These are phyloP conservation scores for Nephila pilipes DNA, from an alignment of 1,140 invertebrate species.

Conservation along the genomic window DNA sequence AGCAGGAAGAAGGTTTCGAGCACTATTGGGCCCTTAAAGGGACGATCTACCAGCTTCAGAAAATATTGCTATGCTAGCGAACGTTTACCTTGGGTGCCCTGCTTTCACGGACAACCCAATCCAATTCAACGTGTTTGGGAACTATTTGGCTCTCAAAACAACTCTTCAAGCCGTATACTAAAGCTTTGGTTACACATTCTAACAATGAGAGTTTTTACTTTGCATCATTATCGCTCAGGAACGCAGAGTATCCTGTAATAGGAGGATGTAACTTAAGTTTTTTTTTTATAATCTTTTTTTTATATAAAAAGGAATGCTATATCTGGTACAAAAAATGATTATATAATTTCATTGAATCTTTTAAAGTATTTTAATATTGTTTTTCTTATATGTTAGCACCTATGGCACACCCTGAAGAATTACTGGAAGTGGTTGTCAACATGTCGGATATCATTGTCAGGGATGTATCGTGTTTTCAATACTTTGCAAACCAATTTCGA, in stretches of 20 bases:
- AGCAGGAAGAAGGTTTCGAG: slow-evolving; percentile 62
- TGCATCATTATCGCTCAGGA: background rate
- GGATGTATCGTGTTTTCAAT: no score
- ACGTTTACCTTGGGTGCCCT: slow-evolving; percentile 69
- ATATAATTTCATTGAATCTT: no score
- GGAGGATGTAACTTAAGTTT: background rate
- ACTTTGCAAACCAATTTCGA: no score
- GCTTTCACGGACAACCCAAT: slow-evolving; percentile 10
- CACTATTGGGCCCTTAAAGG: slow-evolving; percentile 57
- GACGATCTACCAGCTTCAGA: slow-evolving; percentile 55
- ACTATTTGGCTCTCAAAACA: slow-evolving; percentile 32
- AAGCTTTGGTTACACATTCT: slow-evolving; percentile 28
- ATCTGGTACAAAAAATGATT: background rate
- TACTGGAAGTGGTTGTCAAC: no score
- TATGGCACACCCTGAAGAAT: no score
- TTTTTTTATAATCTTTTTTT: background rate
- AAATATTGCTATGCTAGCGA: slow-evolving; percentile 59
- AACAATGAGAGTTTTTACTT: slow-evolving; percentile 18
- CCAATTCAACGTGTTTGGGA: slow-evolving; percentile 36
- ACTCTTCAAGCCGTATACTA: slow-evolving; percentile 17
- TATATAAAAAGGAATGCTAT: background rate
- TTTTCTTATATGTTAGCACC: no score
- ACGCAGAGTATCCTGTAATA: background rate
- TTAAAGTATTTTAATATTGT: no score
- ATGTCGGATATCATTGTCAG: no score